These are phyloP conservation scores for Scaeva pyrastri DNA, from an alignment of 2,888 invertebrate genomes.

Conservation along the genomic window DNA sequence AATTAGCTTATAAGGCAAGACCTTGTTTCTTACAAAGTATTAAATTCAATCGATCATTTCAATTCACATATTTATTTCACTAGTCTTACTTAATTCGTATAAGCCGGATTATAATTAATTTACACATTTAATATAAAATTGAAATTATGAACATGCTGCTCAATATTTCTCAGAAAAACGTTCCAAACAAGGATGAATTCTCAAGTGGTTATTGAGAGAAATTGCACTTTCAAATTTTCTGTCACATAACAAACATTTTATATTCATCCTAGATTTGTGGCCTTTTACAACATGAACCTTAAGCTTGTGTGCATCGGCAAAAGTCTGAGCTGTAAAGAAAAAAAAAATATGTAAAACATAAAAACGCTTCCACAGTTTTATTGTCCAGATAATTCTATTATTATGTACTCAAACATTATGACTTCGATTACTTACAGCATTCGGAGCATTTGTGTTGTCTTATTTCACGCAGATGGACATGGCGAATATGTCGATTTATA, in stretches of 20 bases:
- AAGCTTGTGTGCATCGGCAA: conserved; percentile 47
- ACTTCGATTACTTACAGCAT: conserved; percentile 39
- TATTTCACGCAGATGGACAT: conserved; percentile 45
- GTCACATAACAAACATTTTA: conserved; percentile 37
- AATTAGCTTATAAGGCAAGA: no score
- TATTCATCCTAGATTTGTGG: not conserved
- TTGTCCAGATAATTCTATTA: no score
- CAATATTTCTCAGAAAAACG: not conserved
- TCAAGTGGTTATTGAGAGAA: conserved; percentile 45
- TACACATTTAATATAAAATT: no score
- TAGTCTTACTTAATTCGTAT: no score
- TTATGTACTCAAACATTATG: not conserved
- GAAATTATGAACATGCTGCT: not conserved
- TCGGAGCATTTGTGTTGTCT: conserved; percentile 39
- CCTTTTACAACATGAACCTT: conserved; percentile 40
- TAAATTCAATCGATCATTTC: no score
- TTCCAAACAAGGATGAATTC: conserved; percentile 40
- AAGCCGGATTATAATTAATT: no score
- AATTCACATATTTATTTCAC: no score
- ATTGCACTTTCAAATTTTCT: conserved; percentile 31
- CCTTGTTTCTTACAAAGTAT: no score
- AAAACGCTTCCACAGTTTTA: no score
- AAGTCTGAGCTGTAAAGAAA: conserved; percentile 44
- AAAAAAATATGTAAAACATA: not conserved
- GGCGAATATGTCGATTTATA: conserved; percentile 40